A percentile compares a stretch with the other conserved stretches of the same genome.
Conservation (phyloP, 2,888 invertebrate genomes). For the Eupeodes latifasciatus region DNA sequence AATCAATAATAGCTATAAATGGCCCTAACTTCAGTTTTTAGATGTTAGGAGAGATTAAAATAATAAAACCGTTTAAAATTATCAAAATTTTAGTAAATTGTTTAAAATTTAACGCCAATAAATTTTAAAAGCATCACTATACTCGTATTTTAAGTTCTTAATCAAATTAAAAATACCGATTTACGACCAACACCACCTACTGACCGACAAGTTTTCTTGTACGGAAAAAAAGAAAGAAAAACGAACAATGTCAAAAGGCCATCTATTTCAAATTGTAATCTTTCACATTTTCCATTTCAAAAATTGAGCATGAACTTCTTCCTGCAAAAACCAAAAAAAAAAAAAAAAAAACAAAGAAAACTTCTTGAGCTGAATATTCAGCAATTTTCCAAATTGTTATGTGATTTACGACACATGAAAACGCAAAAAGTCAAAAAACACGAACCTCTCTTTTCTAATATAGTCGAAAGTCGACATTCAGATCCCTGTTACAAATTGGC, state of each 20-base stretch:
- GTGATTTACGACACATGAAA: constrained; percentile 84
- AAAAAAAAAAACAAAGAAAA: not conserved
- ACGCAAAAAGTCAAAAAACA: constrained; percentile 67
- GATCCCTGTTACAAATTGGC: constrained; percentile 65
- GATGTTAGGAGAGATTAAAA: no score
- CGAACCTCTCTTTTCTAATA: constrained; percentile 31
- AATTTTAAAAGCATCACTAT: not conserved
- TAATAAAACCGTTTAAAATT: no score
- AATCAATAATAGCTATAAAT: no score
- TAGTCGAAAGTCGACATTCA: constrained; percentile 26
- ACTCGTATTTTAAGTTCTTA: not conserved
- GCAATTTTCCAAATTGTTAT: constrained; percentile 83
- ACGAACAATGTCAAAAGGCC: constrained; percentile 33
- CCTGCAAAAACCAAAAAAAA: not conserved
- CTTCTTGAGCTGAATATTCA: constrained; percentile 28
- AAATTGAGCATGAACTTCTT: constrained; percentile 42
- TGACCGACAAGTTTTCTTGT: not conserved
- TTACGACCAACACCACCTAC: not conserved
- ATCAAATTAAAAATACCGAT: constrained; percentile 2
- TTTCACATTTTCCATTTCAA: constrained; percentile 45
- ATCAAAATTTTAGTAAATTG: no score
- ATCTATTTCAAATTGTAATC: constrained; percentile 37
- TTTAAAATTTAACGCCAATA: no score
- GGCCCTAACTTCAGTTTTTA: no score
- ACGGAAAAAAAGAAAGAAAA: not conserved